These are phyloP conservation scores for Anguilla obscura DNA, from an alignment of 2,797 vertebrate genomes.

Conservation along the genomic window DNA sequence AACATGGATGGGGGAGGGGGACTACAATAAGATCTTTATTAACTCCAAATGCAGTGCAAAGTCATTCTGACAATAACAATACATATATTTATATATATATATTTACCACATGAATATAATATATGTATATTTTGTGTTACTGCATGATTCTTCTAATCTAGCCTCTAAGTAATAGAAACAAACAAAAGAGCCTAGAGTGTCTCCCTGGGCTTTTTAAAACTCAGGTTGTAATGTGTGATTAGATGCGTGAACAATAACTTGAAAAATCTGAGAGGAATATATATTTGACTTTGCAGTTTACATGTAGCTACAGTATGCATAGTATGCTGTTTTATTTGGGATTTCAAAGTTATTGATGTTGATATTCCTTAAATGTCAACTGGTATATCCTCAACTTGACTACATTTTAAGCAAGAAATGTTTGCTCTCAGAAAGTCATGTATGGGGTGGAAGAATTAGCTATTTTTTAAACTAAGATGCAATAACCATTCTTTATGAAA, in stretches of 20 bases:
- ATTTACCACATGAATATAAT: slow-evolving; percentile 58
- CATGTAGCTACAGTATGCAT: slow-evolving; percentile 3
- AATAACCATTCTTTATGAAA: slow-evolving; percentile 5
- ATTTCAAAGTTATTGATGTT: not conserved
- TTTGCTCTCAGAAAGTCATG: not conserved
- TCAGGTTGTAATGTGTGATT: not conserved
- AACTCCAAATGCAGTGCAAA: slow-evolving; percentile 62
- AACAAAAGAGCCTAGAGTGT: slow-evolving; percentile 36
- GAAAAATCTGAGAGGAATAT: slow-evolving; percentile 12
- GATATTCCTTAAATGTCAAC: not conserved
- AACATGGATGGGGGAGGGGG: slow-evolving; percentile 63
- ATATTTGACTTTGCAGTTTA: not conserved
- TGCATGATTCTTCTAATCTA: slow-evolving; percentile 63
- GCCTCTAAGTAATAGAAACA: slow-evolving; percentile 47
- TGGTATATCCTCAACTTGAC: not conserved
- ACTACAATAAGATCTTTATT: slow-evolving; percentile 64
- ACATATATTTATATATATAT: slow-evolving; percentile 62
- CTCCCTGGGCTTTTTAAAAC: slow-evolving; percentile 41
- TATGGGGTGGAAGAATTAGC: not conserved
- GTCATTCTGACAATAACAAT: slow-evolving; percentile 55
- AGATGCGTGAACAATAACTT: not conserved
- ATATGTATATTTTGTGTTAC: slow-evolving; percentile 55
- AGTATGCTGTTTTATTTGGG: not conserved
- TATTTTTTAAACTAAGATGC: not conserved
- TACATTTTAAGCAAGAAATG: not conserved